These are phyloP conservation scores for Chironomus striatipennis DNA, from an alignment of 1,140 invertebrate species.

Conservation along the genomic window DNA sequence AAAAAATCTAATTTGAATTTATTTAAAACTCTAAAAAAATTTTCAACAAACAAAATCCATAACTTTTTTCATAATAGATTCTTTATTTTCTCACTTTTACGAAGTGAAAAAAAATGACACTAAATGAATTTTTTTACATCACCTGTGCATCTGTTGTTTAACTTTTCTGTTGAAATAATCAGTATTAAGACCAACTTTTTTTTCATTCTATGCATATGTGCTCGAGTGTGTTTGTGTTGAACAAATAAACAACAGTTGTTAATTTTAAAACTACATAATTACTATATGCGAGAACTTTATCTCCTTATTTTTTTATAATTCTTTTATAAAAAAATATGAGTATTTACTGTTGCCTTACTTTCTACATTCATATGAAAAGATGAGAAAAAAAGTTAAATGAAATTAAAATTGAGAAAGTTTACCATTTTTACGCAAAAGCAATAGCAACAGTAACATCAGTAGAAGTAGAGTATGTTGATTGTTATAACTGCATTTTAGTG, in stretches of 20 bases:
- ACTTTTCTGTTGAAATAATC: neutral
- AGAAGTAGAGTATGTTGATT: too few species aligned
- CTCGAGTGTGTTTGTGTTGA: neutral
- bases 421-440: neutral
- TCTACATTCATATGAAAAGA: neutral
- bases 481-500: too few species aligned
- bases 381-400: neutral
- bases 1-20: too few species aligned
- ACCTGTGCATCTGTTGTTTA: slow-evolving; percentile 2
- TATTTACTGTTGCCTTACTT: neutral
- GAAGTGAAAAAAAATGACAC: neutral
- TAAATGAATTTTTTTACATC: neutral
- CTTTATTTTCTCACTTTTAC: neutral
- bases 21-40: too few species aligned
- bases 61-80: neutral
- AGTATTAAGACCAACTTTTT: neutral
- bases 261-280: slow-evolving; percentile 15
- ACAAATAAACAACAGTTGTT: slow-evolving; percentile 4
- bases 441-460: too few species aligned
- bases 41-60: too few species aligned
- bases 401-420: slow-evolving; percentile 10
- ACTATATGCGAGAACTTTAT: neutral
- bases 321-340: neutral
- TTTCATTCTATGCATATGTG: neutral
- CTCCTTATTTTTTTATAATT: neutral